Evolutionary conservation across 2,888 invertebrate species (phyloP).

Genomic region (Phyto melanocephala): DNA sequence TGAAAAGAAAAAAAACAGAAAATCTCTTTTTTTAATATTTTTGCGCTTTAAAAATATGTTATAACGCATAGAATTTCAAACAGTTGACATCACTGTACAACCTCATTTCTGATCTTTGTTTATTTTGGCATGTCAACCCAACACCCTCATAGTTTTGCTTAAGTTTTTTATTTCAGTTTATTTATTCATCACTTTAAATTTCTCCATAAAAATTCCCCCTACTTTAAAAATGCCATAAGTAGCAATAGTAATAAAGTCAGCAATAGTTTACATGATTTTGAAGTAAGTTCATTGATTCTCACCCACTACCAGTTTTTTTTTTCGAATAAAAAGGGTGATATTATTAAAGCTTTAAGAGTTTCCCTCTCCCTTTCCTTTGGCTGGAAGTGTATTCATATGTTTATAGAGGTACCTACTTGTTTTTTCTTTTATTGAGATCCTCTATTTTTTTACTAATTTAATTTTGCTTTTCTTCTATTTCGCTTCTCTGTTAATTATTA

Average conservation of each 20-base stretch:
- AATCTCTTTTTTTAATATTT: too few species aligned
- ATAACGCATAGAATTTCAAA: not conserved
- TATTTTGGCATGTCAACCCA: slow-evolving; percentile 47
- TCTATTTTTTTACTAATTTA: not conserved
- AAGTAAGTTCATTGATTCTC: slow-evolving; percentile 52
- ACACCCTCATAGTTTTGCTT: slow-evolving; percentile 50
- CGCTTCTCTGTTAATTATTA: slow-evolving; percentile 7
- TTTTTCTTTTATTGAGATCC: not conserved
- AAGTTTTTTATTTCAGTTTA: slow-evolving; percentile 1
- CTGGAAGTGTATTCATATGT: not conserved
- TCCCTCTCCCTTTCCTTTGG: not conserved
- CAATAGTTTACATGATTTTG: slow-evolving; percentile 10
- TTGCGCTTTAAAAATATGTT: not conserved
- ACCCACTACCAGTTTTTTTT: slow-evolving; percentile 26
- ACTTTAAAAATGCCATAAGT: not conserved
- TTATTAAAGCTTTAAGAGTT: not conserved
- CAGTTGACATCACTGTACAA: not conserved
- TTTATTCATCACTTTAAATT: slow-evolving; percentile 55
- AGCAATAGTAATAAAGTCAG: not conserved
- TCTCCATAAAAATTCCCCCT: slow-evolving; percentile 31
- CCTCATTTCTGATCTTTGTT: slow-evolving; percentile 8
- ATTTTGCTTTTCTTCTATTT: not conserved
- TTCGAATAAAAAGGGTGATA: not conserved
- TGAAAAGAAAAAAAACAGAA: too few species aligned
- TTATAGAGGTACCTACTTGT: too few species aligned